Evolutionary conservation across 1,140 invertebrate genomes (phyloP).

Genomic region (Paraescarpia echinospica): DNA sequence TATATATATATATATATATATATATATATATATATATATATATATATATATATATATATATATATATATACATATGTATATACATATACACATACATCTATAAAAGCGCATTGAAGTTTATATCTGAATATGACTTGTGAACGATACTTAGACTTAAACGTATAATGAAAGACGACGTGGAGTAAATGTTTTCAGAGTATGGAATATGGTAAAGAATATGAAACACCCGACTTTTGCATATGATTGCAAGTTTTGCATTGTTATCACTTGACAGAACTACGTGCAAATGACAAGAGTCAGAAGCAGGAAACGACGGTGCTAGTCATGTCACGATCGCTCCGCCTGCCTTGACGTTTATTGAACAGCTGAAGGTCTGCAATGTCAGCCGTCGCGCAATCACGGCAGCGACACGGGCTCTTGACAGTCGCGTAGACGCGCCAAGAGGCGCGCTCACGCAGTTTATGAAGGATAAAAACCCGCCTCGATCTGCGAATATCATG

Average conservation of each 20-base stretch:
- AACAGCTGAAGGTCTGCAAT: neutral
- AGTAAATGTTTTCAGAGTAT: too few species aligned
- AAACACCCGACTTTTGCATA: too few species aligned
- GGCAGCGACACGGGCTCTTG: neutral
- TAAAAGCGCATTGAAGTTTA: neutral
- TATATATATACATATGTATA: neutral
- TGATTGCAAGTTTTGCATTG: neutral
- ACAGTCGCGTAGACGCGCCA: neutral
- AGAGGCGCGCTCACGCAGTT: neutral
- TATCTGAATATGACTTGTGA: neutral
- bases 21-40: neutral
- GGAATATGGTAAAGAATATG: too few species aligned
- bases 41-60: neutral
- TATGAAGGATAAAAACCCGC: slow-evolving; percentile 1
- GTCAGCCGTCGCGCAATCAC: neutral
- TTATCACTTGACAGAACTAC: neutral
- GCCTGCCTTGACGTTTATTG: neutral
- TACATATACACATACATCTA: neutral
- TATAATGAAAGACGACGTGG: too few species aligned
- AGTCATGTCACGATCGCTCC: neutral
- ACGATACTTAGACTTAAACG: too few species aligned
- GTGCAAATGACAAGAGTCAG: neutral
- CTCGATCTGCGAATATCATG: neutral
- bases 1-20: too few species aligned
- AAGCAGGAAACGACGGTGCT: neutral